phyloP scores from a whole-genome alignment of 2,888 invertebrate genomes.

The Scelioninae gen. 2 region DNA sequence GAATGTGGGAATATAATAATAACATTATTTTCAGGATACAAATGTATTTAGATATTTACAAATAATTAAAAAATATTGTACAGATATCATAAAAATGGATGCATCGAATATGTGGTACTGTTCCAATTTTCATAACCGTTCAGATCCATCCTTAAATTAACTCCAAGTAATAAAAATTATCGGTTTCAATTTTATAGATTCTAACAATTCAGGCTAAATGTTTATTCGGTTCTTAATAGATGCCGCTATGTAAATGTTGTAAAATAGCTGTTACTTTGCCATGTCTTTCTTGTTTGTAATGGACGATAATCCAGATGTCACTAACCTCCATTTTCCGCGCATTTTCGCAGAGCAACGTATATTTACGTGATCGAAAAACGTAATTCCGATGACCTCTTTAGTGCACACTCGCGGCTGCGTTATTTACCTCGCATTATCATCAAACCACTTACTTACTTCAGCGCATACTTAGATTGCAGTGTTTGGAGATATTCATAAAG shows the following conservation, averaged over 20 bases:
- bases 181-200: conserved; percentile 3
- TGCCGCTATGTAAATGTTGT: neutral
- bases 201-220: too few species aligned
- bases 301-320: neutral
- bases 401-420: conserved; percentile 5
- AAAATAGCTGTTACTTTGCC: too few species aligned
- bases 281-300: too few species aligned
- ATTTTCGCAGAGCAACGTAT: conserved; percentile 27
- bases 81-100: too few species aligned
- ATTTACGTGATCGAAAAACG: conserved; percentile 24
- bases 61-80: too few species aligned
- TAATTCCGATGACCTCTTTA: conserved; percentile 17
- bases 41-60: too few species aligned
- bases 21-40: too few species aligned
- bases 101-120: too few species aligned
- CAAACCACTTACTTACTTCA: neutral
- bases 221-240: neutral
- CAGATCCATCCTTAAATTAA: too few species aligned
- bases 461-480: neutral
- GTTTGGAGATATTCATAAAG: neutral
- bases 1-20: too few species aligned
- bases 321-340: conserved; percentile 19
- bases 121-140: too few species aligned
- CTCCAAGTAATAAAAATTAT: conserved; percentile 6
- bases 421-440: conserved; percentile 20